Evolutionary conservation across 2,797 vertebrate genomes (phyloP).

Genomic region (Leptoclinus maculatus): DNA sequence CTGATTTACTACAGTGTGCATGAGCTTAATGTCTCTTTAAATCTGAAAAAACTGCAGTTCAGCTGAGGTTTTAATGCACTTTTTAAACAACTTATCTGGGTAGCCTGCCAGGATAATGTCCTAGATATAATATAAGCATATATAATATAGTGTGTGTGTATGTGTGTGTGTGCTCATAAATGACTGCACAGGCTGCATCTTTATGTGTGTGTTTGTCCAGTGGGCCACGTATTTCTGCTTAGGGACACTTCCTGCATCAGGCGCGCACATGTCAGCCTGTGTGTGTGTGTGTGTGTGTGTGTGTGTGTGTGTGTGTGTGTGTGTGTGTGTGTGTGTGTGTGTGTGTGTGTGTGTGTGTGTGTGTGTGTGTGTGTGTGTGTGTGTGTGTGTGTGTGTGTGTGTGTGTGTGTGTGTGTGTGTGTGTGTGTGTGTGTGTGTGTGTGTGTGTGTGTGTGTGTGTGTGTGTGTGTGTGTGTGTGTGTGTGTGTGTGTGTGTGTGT

Average conservation of each 20-base stretch:
- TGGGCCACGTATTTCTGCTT: not conserved
- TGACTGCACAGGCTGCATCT: not conserved
- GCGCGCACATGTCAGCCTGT: not conserved
- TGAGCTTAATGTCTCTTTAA: not conserved
- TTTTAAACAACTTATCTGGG: not conserved
- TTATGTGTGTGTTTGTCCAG: slow-evolving; percentile 2
- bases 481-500: slow-evolving; percentile 7
- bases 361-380: slow-evolving; percentile 11
- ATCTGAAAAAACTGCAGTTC: not conserved
- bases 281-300: not conserved
- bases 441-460: slow-evolving; percentile 2
- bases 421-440: slow-evolving; percentile 3
- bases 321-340: slow-evolving; percentile 18
- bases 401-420: slow-evolving; percentile 8
- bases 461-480: slow-evolving; percentile 2
- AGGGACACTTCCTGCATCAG: not conserved
- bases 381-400: slow-evolving; percentile 11
- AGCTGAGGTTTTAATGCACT: slow-evolving; percentile 1
- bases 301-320: slow-evolving; percentile 9
- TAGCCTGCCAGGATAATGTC: not conserved
- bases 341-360: slow-evolving; percentile 7
- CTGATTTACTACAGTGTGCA: not conserved
- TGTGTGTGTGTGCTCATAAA: not conserved
- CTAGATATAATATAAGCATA: no score
- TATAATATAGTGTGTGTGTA: slow-evolving; percentile 4